phyloP scores from a whole-genome alignment of 2,888 invertebrate species.

The Cactoblastis cactorum region DNA sequence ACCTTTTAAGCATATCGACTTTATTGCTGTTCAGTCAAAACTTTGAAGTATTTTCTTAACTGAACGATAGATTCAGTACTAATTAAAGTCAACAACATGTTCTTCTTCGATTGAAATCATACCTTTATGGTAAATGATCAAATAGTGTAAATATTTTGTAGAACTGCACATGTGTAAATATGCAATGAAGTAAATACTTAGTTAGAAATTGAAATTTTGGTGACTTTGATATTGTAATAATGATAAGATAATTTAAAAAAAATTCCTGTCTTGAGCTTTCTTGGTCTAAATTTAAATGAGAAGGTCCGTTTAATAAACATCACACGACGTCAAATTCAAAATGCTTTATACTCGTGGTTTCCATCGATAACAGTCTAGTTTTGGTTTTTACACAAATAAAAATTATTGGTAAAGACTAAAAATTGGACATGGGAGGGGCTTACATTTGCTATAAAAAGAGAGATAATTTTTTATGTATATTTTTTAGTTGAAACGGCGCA shows the following conservation, averaged over 20 bases:
- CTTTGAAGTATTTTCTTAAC: not conserved
- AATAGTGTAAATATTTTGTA: slow-evolving; percentile 4
- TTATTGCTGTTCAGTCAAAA: not conserved
- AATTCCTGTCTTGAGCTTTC: slow-evolving; percentile 3
- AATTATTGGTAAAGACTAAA: too few species aligned
- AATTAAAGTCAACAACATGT: not conserved
- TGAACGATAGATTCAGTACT: not conserved
- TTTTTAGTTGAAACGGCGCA: too few species aligned
- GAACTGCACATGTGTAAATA: slow-evolving; percentile 22
- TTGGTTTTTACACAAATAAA: too few species aligned
- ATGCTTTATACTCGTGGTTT: too few species aligned
- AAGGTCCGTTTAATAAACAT: not conserved
- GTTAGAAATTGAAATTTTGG: slow-evolving; percentile 22
- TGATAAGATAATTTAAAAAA: slow-evolving; percentile 16
- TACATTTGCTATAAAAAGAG: too few species aligned
- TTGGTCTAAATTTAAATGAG: not conserved
- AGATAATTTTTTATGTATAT: too few species aligned
- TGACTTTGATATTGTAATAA: not conserved
- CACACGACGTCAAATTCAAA: too few species aligned
- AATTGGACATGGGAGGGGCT: too few species aligned
- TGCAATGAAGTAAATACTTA: slow-evolving; percentile 17
- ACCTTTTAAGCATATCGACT: not conserved
- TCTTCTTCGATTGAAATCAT: not conserved
- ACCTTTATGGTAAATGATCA: not conserved
- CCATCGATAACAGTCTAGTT: too few species aligned